phyloP scores from a whole-genome alignment of 2,888 invertebrate genomes.

The Clusia tigrina region DNA sequence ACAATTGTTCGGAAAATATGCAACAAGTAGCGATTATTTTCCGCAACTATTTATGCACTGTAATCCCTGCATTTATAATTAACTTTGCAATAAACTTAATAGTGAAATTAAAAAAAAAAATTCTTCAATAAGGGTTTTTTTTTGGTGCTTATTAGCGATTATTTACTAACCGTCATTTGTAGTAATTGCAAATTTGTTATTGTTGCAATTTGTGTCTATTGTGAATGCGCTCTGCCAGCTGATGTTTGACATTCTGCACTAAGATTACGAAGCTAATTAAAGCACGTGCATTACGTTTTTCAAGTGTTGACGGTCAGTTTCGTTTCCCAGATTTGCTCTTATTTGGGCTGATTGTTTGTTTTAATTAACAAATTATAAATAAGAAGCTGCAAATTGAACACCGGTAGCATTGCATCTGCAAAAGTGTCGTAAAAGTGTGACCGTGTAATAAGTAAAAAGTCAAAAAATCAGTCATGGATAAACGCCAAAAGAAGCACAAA shows the following conservation, averaged over 20 bases:
- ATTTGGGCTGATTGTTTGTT: neutral
- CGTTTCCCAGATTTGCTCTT: too few species aligned
- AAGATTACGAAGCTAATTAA: neutral
- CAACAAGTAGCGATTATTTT: too few species aligned
- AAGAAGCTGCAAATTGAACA: neutral
- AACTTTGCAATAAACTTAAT: too few species aligned
- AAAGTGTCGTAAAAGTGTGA: neutral
- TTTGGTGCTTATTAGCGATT: too few species aligned
- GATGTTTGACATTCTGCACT: neutral
- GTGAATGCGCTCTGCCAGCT: neutral
- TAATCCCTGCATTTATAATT: too few species aligned
- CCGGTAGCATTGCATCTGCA: too few species aligned
- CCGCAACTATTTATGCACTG: too few species aligned
- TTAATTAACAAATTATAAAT: constrained; percentile 2
- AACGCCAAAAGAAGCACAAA: constrained; percentile 33
- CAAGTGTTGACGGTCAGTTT: neutral
- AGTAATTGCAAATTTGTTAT: too few species aligned
- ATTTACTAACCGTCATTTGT: too few species aligned
- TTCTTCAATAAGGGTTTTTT: too few species aligned
- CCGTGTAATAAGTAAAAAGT: neutral
- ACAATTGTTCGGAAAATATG: too few species aligned
- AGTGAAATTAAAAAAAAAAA: too few species aligned
- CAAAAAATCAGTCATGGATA: constrained; percentile 28
- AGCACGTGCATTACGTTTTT: neutral
- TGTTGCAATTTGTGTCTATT: neutral